Base-by-base conservation (phyloP, 2,113 vertebrate species). In the Monopterus albus region DNA sequence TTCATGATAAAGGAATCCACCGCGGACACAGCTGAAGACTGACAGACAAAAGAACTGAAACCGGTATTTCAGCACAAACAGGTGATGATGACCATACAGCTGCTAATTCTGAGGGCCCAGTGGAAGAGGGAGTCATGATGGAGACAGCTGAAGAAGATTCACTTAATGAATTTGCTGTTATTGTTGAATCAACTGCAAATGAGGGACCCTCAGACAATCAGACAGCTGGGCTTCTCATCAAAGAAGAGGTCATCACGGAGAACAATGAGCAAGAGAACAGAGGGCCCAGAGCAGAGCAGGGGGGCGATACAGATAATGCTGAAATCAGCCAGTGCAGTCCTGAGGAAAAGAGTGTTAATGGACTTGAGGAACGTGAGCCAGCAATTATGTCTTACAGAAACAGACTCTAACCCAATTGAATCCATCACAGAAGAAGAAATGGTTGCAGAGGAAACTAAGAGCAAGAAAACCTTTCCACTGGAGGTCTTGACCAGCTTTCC, bases 1-100 rank as follows among this genome's bases (percentile, higher is more conserved):
- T 78, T 71, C 40, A 78, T 33, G 9, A 85, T 81, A 36, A 83
- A 89, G 84, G 28, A 71, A 28, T 74, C 45, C 8, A 23, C 9
- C 39, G 59, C 57, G 9, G 51, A 1, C 11, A 17, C 1, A 69
- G 56, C 56, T 0, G 21, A 58, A 31, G 63, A 43, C 4, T n/a
- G n/a, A n/a, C n/a, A n/a, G n/a, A 84, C 4, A 13, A 6, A 35
- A 45, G 7, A 20, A 12, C 0, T 1, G 49, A 61, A 39, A n/a
- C 46, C 6, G 5, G 79, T 21, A 53, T 72, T 51, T 75, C 68
- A 46, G 75, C 62, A 1, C 85, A 83, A 77, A 87, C 75, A 0
- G 4, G 6, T 4, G 7, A 57, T 1, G 38, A 43, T 2, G 51
- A 25, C 0, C 12, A 43, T 7, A 14, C 55, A 31, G 7, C 18